phyloP scores from a whole-genome alignment of 1,140 invertebrate genomes.

The Acyrthosiphon pisum region DNA sequence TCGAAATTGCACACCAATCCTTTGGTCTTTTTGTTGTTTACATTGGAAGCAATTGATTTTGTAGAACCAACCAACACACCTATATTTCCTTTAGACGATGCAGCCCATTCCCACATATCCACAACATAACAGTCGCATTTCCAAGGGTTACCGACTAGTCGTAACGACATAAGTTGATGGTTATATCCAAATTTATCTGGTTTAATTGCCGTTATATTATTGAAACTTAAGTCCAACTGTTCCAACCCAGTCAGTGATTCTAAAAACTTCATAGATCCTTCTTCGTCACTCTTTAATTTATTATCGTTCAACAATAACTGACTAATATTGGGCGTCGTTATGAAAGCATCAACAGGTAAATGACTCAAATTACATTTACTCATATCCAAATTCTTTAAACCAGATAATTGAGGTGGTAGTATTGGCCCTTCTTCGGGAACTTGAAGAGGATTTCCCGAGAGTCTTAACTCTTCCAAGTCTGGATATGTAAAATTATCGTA shows the following conservation, averaged over 20 bases:
- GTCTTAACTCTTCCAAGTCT: conserved; percentile 72
- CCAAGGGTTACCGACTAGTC: conserved; percentile 75
- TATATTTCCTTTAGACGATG: conserved; percentile 71
- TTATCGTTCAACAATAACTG: conserved; percentile 72
- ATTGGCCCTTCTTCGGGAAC: conserved; percentile 66
- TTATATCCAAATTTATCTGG: conserved; percentile 68
- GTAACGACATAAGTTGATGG: conserved; percentile 68
- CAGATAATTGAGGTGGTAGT: conserved; percentile 71
- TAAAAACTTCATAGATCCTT: conserved; percentile 67
- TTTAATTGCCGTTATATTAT: conserved; percentile 70
- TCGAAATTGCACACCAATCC: conserved; percentile 73
- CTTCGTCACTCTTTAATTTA: conserved; percentile 64
- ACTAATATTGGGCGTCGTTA: conserved; percentile 70
- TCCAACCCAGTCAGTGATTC: conserved; percentile 69
- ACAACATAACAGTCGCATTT: conserved; percentile 74
- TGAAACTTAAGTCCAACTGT: conserved; percentile 71
- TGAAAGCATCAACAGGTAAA: conserved; percentile 71
- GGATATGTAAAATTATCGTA: conserved; percentile 72
- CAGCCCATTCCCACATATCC: conserved; percentile 77
- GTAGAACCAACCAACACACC: conserved; percentile 72
- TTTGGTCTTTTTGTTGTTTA: conserved; percentile 70
- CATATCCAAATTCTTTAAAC: conserved; percentile 71
- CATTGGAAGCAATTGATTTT: conserved; percentile 68
- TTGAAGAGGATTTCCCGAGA: conserved; percentile 73
- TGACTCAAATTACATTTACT: conserved; percentile 71